phyloP scores from a whole-genome alignment of 1,140 invertebrate species.

The Drosophila fuyamai region DNA sequence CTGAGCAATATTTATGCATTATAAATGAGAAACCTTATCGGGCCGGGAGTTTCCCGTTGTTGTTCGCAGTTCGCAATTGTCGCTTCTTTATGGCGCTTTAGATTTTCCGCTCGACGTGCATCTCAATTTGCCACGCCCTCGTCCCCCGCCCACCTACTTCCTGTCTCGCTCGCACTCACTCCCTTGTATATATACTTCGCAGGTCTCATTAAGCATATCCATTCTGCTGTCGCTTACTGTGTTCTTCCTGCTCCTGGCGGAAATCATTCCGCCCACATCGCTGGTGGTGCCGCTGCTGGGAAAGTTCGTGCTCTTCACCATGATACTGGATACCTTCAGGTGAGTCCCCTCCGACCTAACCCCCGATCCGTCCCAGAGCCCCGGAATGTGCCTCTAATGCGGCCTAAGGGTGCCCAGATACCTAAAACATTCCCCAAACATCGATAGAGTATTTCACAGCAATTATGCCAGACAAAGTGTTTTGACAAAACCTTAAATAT shows the following conservation, averaged over 20 bases:
- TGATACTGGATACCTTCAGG: conserved; percentile 99
- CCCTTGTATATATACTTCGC: conserved; percentile 51
- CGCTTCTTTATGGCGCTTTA: conserved; percentile 59
- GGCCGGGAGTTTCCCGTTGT: conserved; percentile 34
- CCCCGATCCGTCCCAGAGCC: background rate
- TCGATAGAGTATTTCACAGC: too few species aligned
- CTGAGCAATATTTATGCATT: conserved; percentile 45
- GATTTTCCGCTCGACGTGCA: conserved; percentile 62
- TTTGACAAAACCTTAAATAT: too few species aligned
- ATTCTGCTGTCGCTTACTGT: conserved; percentile 99
- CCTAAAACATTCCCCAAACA: too few species aligned
- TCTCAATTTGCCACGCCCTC: conserved; percentile 63
- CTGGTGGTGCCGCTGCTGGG: conserved; percentile 98
- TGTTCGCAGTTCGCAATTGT: conserved; percentile 53
- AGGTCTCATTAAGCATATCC: conserved; percentile 98
- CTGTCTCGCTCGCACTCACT: conserved; percentile 4
- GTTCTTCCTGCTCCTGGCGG: conserved; percentile 99
- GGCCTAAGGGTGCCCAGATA: background rate
- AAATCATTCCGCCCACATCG: conserved; percentile 99
- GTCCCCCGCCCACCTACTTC: conserved; percentile 2
- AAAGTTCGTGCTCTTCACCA: conserved; percentile 99
- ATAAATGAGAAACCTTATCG: conserved; percentile 50
- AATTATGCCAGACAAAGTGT: too few species aligned
- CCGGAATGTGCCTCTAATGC: background rate
- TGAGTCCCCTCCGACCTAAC: conserved; percentile 83